These are phyloP conservation scores for Epirrhoe tristata DNA, from an alignment of 2,888 invertebrate genomes.

Conservation along the genomic window DNA sequence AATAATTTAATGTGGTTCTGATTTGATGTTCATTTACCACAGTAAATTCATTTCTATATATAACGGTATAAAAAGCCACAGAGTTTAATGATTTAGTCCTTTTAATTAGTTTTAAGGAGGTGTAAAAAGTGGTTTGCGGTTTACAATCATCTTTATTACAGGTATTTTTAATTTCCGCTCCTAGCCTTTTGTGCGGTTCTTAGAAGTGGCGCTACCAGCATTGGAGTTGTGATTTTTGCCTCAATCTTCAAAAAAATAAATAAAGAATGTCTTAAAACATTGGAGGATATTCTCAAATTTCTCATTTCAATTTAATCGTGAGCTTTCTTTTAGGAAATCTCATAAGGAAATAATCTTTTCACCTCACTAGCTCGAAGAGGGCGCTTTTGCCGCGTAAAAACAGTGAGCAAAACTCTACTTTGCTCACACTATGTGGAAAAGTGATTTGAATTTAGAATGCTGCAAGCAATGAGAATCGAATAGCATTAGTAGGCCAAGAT, in stretches of 20 bases:
- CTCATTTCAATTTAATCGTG: no score
- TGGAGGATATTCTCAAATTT: no score
- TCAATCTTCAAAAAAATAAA: background rate
- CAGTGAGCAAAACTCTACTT: no score
- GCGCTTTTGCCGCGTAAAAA: no score
- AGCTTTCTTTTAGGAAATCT: no score
- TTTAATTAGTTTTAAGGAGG: slow-evolving; percentile 19
- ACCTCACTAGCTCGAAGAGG: no score
- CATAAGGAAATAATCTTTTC: no score
- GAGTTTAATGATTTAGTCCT: background rate
- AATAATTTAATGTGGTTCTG: background rate
- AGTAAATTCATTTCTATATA: background rate
- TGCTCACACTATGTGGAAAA: no score
- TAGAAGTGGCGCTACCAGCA: slow-evolving; percentile 10
- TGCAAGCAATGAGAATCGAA: no score
- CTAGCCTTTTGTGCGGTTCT: slow-evolving; percentile 11
- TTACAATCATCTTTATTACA: slow-evolving; percentile 48
- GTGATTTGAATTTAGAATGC: no score
- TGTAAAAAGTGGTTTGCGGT: slow-evolving; percentile 34
- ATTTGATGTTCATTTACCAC: background rate
- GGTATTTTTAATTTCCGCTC: slow-evolving; percentile 77
- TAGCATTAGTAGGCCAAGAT: no score
- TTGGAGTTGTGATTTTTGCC: background rate
- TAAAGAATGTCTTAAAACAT: background rate
- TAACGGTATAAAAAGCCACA: background rate